Conservation (phyloP, 2,888 invertebrate genomes). For the Hesperia comma region DNA sequence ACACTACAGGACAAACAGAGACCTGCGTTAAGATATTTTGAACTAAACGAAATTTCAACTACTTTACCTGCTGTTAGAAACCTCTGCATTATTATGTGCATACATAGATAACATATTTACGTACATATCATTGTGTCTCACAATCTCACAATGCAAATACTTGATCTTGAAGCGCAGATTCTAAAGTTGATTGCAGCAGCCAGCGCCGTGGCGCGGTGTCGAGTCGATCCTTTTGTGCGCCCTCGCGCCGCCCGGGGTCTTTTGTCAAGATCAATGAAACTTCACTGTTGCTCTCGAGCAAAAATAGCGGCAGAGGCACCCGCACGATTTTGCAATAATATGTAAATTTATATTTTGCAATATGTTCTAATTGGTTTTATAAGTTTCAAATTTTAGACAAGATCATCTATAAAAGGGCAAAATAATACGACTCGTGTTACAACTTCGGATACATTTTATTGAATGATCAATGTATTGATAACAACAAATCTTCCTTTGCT, state of each 20-base stretch:
- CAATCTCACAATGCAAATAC: slow-evolving; percentile 4
- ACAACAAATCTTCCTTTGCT: too few relatives aligned
- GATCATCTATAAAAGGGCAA: too few relatives aligned
- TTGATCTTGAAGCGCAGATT: slow-evolving; percentile 11
- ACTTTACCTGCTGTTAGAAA: not conserved
- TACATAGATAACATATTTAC: not conserved
- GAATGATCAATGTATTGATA: too few relatives aligned
- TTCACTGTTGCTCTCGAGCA: slow-evolving; percentile 19
- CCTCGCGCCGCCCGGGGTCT: slow-evolving; percentile 27
- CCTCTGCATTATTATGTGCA: not conserved
- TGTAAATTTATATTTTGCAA: not conserved
- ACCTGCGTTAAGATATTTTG: too few relatives aligned
- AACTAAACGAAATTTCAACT: too few relatives aligned
- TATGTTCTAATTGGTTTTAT: not conserved
- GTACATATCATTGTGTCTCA: not conserved
- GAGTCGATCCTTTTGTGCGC: slow-evolving; percentile 28
- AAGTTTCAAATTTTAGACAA: too few relatives aligned
- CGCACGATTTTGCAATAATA: too few relatives aligned
- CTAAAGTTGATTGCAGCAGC: slow-evolving; percentile 3
- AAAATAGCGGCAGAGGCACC: slow-evolving; percentile 26
- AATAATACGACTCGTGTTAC: too few relatives aligned
- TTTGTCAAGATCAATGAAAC: slow-evolving; percentile 35
- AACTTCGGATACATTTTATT: too few relatives aligned
- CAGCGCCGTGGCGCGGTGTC: not conserved
- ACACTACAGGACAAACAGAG: too few relatives aligned